A percentile compares a stretch with the other conserved stretches of the same genome.
These are phyloP conservation scores for Octodon degus DNA, from an alignment of 2,113 vertebrate species.

Conservation along the genomic window DNA sequence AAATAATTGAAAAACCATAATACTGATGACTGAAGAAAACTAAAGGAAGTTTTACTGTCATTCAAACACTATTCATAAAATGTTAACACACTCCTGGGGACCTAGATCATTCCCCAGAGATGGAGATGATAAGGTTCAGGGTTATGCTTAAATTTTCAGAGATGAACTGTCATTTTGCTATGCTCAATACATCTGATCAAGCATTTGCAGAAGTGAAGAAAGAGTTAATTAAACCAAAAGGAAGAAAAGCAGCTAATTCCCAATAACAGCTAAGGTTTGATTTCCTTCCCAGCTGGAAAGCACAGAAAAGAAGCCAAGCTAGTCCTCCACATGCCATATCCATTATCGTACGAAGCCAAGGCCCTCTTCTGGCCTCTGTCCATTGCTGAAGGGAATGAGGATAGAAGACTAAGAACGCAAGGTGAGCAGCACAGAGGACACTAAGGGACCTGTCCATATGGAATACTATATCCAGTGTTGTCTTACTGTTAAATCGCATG, in stretches of 20 bases:
- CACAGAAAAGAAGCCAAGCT: constrained; percentile 64
- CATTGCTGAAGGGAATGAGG: constrained; percentile 55
- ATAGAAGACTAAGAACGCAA: constrained; percentile 70
- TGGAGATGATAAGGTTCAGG: background rate
- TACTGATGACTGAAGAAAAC: background rate
- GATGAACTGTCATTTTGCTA: background rate
- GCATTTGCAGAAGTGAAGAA: constrained; percentile 49
- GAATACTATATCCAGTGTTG: constrained; percentile 32
- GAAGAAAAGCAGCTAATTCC: constrained; percentile 47
- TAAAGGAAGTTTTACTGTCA: background rate
- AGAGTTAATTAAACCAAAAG: constrained; percentile 72
- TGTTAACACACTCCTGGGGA: background rate
- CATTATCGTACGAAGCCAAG: constrained; percentile 66
- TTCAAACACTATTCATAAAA: background rate
- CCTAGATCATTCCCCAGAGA: background rate
- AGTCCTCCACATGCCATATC: constrained; percentile 58
- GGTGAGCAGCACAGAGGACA: constrained; percentile 13
- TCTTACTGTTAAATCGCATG: constrained; percentile 67
- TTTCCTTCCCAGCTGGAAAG: constrained; percentile 79
- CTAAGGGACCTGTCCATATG: constrained; percentile 2
- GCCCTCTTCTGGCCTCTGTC: constrained; percentile 68
- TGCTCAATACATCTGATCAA: background rate
- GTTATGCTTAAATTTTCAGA: background rate
- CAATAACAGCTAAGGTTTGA: constrained; percentile 61
- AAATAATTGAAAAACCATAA: background rate